Conservation (phyloP, 2,113 vertebrate species). For the Hypocryptadius cinnamomeus region DNA sequence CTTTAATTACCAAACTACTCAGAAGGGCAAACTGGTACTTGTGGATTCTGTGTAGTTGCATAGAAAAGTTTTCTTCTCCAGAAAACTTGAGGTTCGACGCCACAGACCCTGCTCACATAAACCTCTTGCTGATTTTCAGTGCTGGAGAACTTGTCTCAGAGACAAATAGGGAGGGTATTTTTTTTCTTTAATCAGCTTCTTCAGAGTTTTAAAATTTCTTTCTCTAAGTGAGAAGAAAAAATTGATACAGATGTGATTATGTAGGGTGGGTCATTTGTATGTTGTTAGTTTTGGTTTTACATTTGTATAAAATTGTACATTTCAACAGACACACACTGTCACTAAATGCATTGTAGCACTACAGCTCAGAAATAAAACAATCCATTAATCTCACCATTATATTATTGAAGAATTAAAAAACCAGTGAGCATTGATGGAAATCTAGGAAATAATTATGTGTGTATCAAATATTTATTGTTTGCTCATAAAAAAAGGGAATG, state of each 20-base stretch:
- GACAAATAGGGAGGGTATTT: neutral
- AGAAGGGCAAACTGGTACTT: neutral
- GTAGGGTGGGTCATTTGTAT: neutral
- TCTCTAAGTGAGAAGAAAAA: neutral
- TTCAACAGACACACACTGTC: neutral
- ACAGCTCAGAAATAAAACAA: neutral
- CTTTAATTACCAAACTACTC: neutral
- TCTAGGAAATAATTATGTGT: neutral
- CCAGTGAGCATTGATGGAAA: neutral
- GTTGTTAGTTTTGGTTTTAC: neutral
- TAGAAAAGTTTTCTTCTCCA: neutral
- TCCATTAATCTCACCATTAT: neutral
- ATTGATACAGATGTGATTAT: neutral
- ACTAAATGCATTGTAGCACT: neutral
- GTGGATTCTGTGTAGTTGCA: neutral
- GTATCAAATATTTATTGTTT: constrained; percentile 58
- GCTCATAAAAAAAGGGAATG: constrained; percentile 48
- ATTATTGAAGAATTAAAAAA: neutral
- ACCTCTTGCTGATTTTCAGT: neutral
- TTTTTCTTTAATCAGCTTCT: neutral
- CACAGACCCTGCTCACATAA: neutral
- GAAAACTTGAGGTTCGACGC: neutral
- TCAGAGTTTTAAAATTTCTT: neutral
- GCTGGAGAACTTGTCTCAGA: neutral
- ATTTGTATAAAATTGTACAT: neutral